A percentile compares a stretch with the other conserved stretches of the same genome.
phyloP scores from a whole-genome alignment of 2,888 invertebrate species.

The Pristionchus japonicus region DNA sequence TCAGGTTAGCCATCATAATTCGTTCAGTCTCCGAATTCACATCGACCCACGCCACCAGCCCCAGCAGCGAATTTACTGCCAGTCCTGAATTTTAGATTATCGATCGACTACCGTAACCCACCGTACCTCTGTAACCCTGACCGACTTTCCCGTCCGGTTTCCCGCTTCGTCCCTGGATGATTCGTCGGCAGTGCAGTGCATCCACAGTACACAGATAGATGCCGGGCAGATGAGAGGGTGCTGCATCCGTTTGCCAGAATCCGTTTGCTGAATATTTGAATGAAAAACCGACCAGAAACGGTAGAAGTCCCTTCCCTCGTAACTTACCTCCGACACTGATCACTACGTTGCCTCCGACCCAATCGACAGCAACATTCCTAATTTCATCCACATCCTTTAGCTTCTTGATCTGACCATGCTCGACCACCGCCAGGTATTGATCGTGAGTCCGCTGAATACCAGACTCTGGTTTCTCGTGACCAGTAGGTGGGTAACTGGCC shows the following conservation, averaged over 20 bases:
- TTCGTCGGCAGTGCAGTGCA: conserved; percentile 58
- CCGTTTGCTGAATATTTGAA: too few relatives aligned
- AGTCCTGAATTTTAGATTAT: conserved; percentile 50
- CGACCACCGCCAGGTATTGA: conserved; percentile 39
- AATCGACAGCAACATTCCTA: conserved; percentile 60
- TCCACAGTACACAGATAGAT: conserved; percentile 55
- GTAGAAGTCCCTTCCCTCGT: background rate
- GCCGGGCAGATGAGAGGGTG: conserved; percentile 53
- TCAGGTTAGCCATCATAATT: conserved; percentile 95
- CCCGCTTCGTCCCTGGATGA: conserved; percentile 52
- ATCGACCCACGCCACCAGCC: conserved; percentile 61
- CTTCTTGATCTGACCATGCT: conserved; percentile 49
- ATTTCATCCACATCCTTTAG: conserved; percentile 57
- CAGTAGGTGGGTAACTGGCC: too few relatives aligned
- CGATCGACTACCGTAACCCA: background rate
- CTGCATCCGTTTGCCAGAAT: conserved; percentile 43
- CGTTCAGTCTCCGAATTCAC: conserved; percentile 82
- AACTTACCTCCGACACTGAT: conserved; percentile 55
- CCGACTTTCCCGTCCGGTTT: conserved; percentile 2
- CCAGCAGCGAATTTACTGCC: conserved; percentile 57
- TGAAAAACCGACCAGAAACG: too few relatives aligned
- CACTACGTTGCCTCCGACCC: conserved; percentile 58
- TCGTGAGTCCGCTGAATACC: conserved; percentile 47
- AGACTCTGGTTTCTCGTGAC: too few relatives aligned
- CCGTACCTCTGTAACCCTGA: conserved; percentile 48